Evolutionary conservation across 2,113 vertebrate genomes (phyloP).

Genomic region (Rhinogobius similis): DNA sequence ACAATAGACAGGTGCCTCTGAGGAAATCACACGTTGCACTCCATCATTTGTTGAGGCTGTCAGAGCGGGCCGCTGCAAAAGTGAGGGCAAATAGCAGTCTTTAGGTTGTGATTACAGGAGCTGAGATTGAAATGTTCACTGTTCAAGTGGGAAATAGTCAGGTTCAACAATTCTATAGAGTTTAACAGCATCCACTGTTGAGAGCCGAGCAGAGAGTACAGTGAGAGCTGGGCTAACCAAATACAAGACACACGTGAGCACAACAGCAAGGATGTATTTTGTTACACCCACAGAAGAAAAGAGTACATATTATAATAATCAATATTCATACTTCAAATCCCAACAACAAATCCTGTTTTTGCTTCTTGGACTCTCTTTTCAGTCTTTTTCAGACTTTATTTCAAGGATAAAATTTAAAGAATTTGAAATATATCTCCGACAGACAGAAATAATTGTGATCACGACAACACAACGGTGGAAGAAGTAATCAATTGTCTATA

Average conservation of each 20-base stretch:
- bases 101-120: neutral
- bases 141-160: slow-evolving; percentile 5
- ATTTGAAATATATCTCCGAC: too few species aligned
- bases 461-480: too few species aligned
- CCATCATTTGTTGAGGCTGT: slow-evolving; percentile 1
- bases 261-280: neutral
- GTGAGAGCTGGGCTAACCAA: neutral
- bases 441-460: too few species aligned
- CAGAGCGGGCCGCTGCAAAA: slow-evolving; percentile 1
- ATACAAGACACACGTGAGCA: neutral
- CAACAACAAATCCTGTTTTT: neutral
- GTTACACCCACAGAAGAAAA: neutral
- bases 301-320: neutral
- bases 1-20: neutral
- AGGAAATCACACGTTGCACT: neutral
- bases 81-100: neutral
- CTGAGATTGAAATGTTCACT: neutral
- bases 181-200: neutral
- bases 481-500: too few species aligned
- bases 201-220: neutral
- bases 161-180: neutral
- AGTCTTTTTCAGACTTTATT: too few species aligned
- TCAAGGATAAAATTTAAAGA: too few species aligned
- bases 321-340: too few species aligned
- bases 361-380: neutral